Evolutionary conservation across 2,888 invertebrate genomes (phyloP).

Genomic region (Agrotis clavis): DNA sequence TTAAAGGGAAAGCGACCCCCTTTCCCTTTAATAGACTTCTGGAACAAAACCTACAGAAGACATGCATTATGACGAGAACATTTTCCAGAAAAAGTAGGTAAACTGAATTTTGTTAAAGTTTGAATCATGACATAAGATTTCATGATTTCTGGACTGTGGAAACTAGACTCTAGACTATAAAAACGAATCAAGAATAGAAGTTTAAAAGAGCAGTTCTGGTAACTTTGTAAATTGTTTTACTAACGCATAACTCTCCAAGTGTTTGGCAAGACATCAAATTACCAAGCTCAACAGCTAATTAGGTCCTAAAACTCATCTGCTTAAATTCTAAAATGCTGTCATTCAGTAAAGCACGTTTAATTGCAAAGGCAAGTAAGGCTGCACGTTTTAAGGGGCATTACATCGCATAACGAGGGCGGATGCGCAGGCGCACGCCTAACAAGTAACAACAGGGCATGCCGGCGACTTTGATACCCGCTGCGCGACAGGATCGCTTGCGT

Average conservation of each 20-base stretch:
- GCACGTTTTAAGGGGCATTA: slow-evolving; percentile 61
- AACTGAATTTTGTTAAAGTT: neutral
- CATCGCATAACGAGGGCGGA: slow-evolving; percentile 74
- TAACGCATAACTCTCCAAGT: neutral
- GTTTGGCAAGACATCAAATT: slow-evolving; percentile 1
- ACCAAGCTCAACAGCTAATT: slow-evolving; percentile 12
- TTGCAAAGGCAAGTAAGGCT: slow-evolving; percentile 61
- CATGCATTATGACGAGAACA: neutral
- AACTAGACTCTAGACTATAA: too few species aligned
- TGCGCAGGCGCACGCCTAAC: slow-evolving; percentile 75
- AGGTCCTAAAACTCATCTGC: slow-evolving; percentile 31
- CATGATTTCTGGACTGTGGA: too few species aligned
- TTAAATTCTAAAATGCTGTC: slow-evolving; percentile 47
- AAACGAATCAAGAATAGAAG: too few species aligned
- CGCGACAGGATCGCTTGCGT: slow-evolving; percentile 84
- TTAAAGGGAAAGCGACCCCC: too few species aligned
- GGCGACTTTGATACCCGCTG: slow-evolving; percentile 86
- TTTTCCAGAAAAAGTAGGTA: neutral
- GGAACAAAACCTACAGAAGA: slow-evolving; percentile 2
- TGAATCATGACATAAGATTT: neutral
- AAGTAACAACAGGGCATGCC: slow-evolving; percentile 77
- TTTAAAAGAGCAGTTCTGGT: neutral
- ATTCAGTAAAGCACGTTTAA: slow-evolving; percentile 61
- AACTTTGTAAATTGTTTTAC: neutral
- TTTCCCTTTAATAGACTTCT: slow-evolving; percentile 3